phyloP scores from a whole-genome alignment of 2,888 invertebrate genomes.

The Limnephilus marmoratus region DNA sequence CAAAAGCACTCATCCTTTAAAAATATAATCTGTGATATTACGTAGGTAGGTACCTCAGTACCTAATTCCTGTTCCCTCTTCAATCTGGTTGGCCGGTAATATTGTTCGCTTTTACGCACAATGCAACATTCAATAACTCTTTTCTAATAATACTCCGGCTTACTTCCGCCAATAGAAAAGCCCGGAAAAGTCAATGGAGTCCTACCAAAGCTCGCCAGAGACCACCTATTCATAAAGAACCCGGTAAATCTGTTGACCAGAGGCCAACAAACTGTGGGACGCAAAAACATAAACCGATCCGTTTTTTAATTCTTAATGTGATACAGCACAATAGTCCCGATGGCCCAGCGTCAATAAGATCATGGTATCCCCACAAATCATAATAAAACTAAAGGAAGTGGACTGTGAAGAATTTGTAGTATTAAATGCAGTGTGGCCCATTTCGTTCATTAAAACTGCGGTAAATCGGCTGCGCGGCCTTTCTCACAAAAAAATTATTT shows the following conservation, averaged over 20 bases:
- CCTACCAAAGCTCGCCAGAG: conserved; percentile 30
- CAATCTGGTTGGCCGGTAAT: background rate
- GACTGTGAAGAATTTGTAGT: too few species aligned
- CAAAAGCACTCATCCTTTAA: background rate
- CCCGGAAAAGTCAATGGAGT: conserved; percentile 37
- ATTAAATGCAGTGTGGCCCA: too few species aligned
- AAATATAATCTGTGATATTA: background rate
- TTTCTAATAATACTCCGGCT: conserved; percentile 33
- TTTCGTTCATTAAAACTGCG: too few species aligned
- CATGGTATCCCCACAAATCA: too few species aligned
- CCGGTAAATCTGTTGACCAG: background rate
- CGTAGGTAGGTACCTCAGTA: background rate
- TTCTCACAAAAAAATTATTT: too few species aligned
- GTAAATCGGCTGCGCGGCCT: too few species aligned
- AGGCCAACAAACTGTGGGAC: background rate
- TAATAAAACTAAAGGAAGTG: too few species aligned
- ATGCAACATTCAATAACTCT: conserved; percentile 35
- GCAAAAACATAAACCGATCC: background rate
- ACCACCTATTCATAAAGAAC: conserved; percentile 50
- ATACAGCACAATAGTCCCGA: too few species aligned
- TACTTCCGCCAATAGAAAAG: conserved; percentile 25
- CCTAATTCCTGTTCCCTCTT: background rate
- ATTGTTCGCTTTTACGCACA: conserved; percentile 16
- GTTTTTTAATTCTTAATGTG: too few species aligned
- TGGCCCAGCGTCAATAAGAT: too few species aligned